Evolutionary conservation across 2,113 vertebrate genomes (phyloP).

Genomic region (Thamnaconus septentrionalis): DNA sequence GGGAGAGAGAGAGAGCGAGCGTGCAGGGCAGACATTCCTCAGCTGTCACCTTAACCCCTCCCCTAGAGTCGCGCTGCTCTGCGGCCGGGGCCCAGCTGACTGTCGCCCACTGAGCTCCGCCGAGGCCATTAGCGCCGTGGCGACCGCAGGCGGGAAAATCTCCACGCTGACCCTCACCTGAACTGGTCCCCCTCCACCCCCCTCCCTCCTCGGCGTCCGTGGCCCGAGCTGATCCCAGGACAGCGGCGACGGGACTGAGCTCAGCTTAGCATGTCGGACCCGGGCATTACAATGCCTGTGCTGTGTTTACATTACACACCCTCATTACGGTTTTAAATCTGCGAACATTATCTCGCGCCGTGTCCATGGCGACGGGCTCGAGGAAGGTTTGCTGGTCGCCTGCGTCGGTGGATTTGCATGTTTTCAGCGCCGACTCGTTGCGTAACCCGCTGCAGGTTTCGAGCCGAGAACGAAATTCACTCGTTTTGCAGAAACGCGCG

Average conservation of each 20-base stretch:
- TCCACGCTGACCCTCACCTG: slow-evolving; percentile 57
- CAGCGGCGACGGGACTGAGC: slow-evolving; percentile 21
- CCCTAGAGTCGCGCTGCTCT: slow-evolving; percentile 35
- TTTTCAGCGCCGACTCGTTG: slow-evolving; percentile 61
- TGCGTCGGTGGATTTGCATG: slow-evolving; percentile 72
- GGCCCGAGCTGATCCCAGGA: slow-evolving; percentile 5
- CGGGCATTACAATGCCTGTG: slow-evolving; percentile 33
- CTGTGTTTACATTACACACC: slow-evolving; percentile 60
- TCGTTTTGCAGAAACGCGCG: slow-evolving; percentile 48
- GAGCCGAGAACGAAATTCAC: slow-evolving; percentile 42
- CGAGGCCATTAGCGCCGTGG: slow-evolving; percentile 48
- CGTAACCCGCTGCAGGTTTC: slow-evolving; percentile 59
- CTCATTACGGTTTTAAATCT: slow-evolving; percentile 48
- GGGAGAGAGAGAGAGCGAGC: slow-evolving; percentile 34
- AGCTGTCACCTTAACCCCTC: slow-evolving; percentile 82
- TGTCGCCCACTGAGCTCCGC: slow-evolving; percentile 52
- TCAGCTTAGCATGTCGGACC: slow-evolving; percentile 33
- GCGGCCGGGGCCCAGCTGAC: slow-evolving; percentile 50
- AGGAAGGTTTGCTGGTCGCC: slow-evolving; percentile 58
- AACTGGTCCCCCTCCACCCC: slow-evolving; percentile 21
- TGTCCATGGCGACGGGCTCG: slow-evolving; percentile 60
- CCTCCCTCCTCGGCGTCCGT: too few species aligned
- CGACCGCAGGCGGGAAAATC: slow-evolving; percentile 44
- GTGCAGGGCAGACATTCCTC: slow-evolving; percentile 80
- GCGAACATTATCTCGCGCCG: slow-evolving; percentile 59